Evolutionary conservation across 2,888 invertebrate genomes (phyloP), one percentile per base, ranked within the genome.

Genomic region (Lobophora halterata): DNA sequence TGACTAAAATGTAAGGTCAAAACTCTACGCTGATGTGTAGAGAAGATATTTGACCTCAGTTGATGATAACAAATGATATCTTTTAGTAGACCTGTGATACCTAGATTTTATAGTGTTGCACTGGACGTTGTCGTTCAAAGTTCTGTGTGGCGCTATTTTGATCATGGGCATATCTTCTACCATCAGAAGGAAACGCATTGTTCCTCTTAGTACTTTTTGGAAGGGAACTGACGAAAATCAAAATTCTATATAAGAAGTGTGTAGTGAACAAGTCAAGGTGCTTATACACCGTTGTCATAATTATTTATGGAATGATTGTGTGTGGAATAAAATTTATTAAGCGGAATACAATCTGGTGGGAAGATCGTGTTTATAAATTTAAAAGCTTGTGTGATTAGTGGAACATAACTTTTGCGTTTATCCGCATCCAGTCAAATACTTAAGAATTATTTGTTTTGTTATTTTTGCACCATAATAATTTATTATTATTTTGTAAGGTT

Each of bases 351-450:
- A 10, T 28, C 35, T 33, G 70, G 68, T 65, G 72, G 71, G 64
- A 11, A 39, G 61, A 24, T 30, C 18, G 33, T 38, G 48, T 64
- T 64, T 59, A 52, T 61, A 62, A 59, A 66, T 71, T 71, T 60
- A 61, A 57, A 80, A 77, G 86, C 86, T 87, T 85, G 81, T 82
- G 83, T 83, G 82, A 80, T 83, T 85, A 81, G 83, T 85, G 71
- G 65, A 73, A 68, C 65, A 61, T 46, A 61, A 55, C 55, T 42
- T 77, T 75, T 74, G 81, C 82, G 75, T 74, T 66, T 62, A 61
- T 49, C 68, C 77, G 79, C 82, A 69, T 54, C 67, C 77, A 79
- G 79, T 83, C 79, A 77, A 55, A 65, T 63, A 67, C 61, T 64
- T 75, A 78, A 70, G 65, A 47, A 68, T 65, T 65, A 63, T 65